phyloP scores from a whole-genome alignment of 1,140 invertebrate species.

The Hyles euphorbiae region DNA sequence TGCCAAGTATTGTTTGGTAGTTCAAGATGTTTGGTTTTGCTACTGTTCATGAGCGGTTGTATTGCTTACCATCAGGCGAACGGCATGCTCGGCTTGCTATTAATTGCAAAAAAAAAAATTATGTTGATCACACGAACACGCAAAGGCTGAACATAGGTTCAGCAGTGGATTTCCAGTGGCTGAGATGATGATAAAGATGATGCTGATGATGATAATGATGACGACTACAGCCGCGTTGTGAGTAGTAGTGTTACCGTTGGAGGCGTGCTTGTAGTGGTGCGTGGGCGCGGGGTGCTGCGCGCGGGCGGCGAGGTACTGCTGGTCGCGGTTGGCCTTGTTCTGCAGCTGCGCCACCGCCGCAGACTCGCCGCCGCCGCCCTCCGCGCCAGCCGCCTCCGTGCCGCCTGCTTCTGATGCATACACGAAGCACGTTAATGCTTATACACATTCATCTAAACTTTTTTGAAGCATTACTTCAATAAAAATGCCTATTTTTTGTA shows the following conservation, averaged over 20 bases:
- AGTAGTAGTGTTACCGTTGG: constrained; percentile 41
- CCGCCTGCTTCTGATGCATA: constrained; percentile 57
- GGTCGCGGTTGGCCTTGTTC: constrained; percentile 85
- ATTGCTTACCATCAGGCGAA: too few relatives aligned
- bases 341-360: constrained; percentile 84
- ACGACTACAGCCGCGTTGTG: too few relatives aligned
- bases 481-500: neutral
- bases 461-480: neutral
- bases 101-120: too few relatives aligned
- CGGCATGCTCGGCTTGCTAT: too few relatives aligned
- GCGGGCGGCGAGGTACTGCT: constrained; percentile 81
- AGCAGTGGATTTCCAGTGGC: too few relatives aligned
- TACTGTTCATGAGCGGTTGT: too few relatives aligned
- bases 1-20: too few relatives aligned
- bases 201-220: too few relatives aligned
- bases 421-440: neutral
- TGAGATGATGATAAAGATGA: too few relatives aligned
- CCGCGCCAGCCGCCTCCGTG: constrained; percentile 52
- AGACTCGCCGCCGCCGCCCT: constrained; percentile 77
- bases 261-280: constrained; percentile 67
- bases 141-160: too few relatives aligned
- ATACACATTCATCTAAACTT: neutral
- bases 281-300: constrained; percentile 69
- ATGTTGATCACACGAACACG: too few relatives aligned
- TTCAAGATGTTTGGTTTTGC: too few relatives aligned